A percentile compares a stretch with the other conserved stretches of the same genome.
phyloP scores from a whole-genome alignment of 1,140 invertebrate species.

The Hesperophylax magnus region DNA sequence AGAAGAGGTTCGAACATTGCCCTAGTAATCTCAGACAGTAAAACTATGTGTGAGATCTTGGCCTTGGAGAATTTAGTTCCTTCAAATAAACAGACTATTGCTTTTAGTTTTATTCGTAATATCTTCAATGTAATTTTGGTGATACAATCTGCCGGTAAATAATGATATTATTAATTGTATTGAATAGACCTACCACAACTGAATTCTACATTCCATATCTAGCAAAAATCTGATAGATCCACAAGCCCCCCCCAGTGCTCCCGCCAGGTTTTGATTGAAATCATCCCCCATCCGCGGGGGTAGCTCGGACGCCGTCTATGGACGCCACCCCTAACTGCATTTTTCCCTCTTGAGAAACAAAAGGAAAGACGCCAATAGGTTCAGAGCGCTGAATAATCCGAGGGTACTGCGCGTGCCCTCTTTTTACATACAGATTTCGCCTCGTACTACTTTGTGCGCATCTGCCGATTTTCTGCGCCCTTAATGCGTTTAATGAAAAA shows the following conservation, averaged over 20 bases:
- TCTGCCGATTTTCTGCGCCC: constrained; percentile 40
- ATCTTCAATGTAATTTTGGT: too few species aligned
- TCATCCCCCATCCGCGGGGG: constrained; percentile 43
- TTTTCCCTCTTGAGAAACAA: constrained; percentile 53
- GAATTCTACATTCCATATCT: neutral
- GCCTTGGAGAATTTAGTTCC: too few species aligned
- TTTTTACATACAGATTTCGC: constrained; percentile 33
- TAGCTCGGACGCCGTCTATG: constrained; percentile 16
- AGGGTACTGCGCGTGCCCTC: constrained; percentile 44
- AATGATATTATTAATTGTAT: too few species aligned
- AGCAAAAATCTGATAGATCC: constrained; percentile 12
- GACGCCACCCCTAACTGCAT: constrained; percentile 27
- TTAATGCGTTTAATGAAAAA: constrained; percentile 23
- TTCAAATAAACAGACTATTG: too few species aligned
- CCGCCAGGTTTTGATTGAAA: constrained; percentile 53
- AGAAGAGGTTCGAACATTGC: too few species aligned
- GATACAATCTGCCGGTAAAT: too few species aligned
- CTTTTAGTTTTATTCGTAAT: too few species aligned
- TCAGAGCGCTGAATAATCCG: constrained; percentile 34
- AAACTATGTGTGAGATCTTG: too few species aligned
- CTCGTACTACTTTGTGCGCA: constrained; percentile 42
- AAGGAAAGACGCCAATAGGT: constrained; percentile 55
- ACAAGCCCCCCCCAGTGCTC: constrained; percentile 29
- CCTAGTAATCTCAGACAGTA: too few species aligned
- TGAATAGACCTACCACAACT: too few species aligned